Percentiles rank a stretch among this genome's conserved stretches.
Evolutionary conservation across 2,888 invertebrate species (phyloP).

Genomic region (Lysandra bellargus): DNA sequence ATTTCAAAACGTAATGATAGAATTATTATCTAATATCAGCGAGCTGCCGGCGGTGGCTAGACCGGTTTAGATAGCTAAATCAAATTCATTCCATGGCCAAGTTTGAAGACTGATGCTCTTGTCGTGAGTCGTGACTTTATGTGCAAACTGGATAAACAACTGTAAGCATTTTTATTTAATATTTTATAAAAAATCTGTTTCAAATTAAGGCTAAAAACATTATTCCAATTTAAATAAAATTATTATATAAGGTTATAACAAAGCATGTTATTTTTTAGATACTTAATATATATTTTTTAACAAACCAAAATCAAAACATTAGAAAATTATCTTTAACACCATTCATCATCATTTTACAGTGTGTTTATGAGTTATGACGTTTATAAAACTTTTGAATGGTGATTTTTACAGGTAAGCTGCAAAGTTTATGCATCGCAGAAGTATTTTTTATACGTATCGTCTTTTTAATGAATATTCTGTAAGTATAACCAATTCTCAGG

Average conservation of each 20-base stretch:
- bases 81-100: constrained; percentile 77
- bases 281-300: background rate
- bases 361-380: background rate
- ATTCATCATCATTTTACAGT: background rate
- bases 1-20: too few relatives aligned
- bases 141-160: constrained; percentile 59
- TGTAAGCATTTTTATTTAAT: background rate
- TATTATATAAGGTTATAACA: too few relatives aligned
- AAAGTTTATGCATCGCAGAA: background rate
- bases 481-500: background rate
- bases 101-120: constrained; percentile 77
- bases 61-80: constrained; percentile 79
- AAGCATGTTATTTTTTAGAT: too few relatives aligned
- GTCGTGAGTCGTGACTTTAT: constrained; percentile 73
- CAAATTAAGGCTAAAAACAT: background rate
- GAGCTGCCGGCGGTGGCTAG: constrained; percentile 70
- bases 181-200: background rate
- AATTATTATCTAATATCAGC: background rate
- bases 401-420: background rate
- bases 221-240: background rate
- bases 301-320: background rate
- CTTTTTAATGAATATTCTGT: background rate
- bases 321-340: background rate
- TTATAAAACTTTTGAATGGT: background rate
- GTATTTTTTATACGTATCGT: too few relatives aligned